These are phyloP conservation scores for Drosophila tristis DNA, from an alignment of 1,140 invertebrate genomes.

Conservation along the genomic window DNA sequence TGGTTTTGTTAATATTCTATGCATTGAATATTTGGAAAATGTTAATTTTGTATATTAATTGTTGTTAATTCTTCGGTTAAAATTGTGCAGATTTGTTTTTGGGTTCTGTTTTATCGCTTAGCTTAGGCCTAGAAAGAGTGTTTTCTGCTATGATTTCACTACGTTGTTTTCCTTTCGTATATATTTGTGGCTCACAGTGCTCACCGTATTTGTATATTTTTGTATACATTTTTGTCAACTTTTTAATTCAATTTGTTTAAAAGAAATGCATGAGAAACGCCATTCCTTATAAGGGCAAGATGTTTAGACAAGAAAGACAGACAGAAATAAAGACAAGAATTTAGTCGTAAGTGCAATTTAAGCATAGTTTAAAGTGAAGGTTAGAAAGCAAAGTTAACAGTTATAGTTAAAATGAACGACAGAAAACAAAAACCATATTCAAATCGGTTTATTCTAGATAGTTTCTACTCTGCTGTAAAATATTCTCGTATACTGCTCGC, in stretches of 20 bases:
- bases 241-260: too few species aligned
- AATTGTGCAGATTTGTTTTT: slow-evolving; percentile 67
- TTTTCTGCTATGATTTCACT: slow-evolving; percentile 42
- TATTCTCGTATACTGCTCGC: slow-evolving; percentile 8
- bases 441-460: slow-evolving; percentile 18
- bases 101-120: slow-evolving; percentile 27
- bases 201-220: slow-evolving; percentile 11
- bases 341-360: background rate
- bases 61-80: slow-evolving; percentile 49
- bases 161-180: slow-evolving; percentile 36
- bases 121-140: slow-evolving; percentile 43
- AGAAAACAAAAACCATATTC: background rate
- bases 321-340: background rate
- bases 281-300: too few species aligned
- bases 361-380: background rate
- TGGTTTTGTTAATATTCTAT: slow-evolving; percentile 45
- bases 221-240: too few species aligned
- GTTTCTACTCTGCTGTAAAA: slow-evolving; percentile 27
- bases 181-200: slow-evolving; percentile 23
- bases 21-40: slow-evolving; percentile 50
- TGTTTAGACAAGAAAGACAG: background rate
- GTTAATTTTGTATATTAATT: slow-evolving; percentile 37
- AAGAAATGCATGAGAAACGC: too few species aligned
- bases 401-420: background rate
- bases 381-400: background rate